Percentiles rank a stretch among this genome's conserved stretches.
Evolutionary conservation across 2,888 invertebrate species (phyloP).

Genomic region (Mesorhabditis spiculigera): DNA sequence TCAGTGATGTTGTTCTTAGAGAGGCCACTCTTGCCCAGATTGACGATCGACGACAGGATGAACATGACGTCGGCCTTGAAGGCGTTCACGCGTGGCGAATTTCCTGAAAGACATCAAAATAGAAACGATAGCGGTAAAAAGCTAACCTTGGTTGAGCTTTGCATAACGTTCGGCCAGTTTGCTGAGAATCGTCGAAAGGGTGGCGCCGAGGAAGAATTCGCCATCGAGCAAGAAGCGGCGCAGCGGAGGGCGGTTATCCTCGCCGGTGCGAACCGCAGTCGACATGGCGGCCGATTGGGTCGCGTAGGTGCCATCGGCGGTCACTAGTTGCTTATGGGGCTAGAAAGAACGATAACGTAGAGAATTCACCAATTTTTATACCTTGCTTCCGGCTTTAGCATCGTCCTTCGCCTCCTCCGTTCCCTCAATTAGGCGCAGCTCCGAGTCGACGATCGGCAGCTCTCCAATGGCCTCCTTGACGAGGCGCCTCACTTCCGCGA

Average conservation of each 20-base stretch:
- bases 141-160: constrained; percentile 34
- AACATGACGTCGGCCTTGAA: constrained; percentile 76
- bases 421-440: constrained; percentile 72
- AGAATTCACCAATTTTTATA: background rate
- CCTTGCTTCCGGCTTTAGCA: constrained; percentile 66
- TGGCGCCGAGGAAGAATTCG: constrained; percentile 91
- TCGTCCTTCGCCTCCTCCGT: constrained; percentile 17
- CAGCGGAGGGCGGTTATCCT: constrained; percentile 30
- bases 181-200: constrained; percentile 82
- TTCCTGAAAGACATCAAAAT: constrained; percentile 17
- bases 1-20: constrained; percentile 73
- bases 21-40: constrained; percentile 74
- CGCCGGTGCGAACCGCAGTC: constrained; percentile 16
- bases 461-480: constrained; percentile 53
- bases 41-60: constrained; percentile 79
- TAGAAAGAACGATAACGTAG: constrained; percentile 11
- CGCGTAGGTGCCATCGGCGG: constrained; percentile 98
- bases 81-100: constrained; percentile 31
- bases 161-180: constrained; percentile 79
- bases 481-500: constrained; percentile 36
- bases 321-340: constrained; percentile 73
- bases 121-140: constrained; percentile 16
- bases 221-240: constrained; percentile 80
- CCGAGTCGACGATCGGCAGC: constrained; percentile 68
- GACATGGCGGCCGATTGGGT: constrained; percentile 84